Evolutionary conservation across 2,113 vertebrate species (phyloP).

Genomic region (Cyanoramphus novaezelandiae): DNA sequence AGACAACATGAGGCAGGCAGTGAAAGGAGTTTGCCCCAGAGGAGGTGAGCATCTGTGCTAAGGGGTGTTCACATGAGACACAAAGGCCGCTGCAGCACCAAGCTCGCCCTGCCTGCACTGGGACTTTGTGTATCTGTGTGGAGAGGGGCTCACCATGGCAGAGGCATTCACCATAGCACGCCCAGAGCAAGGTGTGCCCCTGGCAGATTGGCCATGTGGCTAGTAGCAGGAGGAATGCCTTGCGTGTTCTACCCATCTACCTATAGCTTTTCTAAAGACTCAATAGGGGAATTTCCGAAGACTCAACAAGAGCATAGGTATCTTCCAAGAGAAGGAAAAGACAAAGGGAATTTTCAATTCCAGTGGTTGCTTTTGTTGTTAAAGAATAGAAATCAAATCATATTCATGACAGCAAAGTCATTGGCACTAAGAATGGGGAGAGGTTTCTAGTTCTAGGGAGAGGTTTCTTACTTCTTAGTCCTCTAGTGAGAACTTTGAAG

Average conservation of each 20-base stretch:
- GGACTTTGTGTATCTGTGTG: fast-evolving
- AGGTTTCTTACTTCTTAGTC: background rate
- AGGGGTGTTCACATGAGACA: background rate
- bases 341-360: background rate
- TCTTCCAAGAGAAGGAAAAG: background rate
- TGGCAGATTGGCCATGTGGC: fast-evolving
- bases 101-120: background rate
- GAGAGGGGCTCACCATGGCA: background rate
- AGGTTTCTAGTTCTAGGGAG: background rate
- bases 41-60: background rate
- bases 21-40: background rate
- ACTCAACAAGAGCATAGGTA: background rate
- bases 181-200: background rate
- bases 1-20: background rate
- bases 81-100: background rate
- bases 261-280: background rate
- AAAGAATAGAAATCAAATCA: too few relatives aligned
- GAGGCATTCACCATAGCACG: background rate
- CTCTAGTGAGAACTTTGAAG: background rate
- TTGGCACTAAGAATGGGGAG: background rate
- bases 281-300: background rate
- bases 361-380: background rate
- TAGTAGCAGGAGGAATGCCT: background rate
- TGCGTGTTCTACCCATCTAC: background rate
- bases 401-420: background rate